Evolutionary conservation across 2,888 invertebrate species (phyloP), one percentile per base, ranked within the genome.

Genomic region (Cataglyphis livida): DNA sequence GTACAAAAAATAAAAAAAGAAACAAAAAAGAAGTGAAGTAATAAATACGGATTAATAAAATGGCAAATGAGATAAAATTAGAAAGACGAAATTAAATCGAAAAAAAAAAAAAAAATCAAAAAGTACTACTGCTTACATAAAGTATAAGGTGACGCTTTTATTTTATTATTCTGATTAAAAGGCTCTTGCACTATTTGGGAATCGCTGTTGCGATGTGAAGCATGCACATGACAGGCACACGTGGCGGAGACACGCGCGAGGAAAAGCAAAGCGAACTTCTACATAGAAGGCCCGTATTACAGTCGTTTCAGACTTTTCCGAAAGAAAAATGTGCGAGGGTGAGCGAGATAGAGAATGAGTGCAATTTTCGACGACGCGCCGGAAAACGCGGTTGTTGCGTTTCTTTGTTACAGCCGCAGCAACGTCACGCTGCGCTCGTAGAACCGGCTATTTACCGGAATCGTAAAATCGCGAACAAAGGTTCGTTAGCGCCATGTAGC

Each of bases 401-500:
- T 79, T 62, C 82, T 84, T 81, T 83, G 78, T 85, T 75, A 32
- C 35, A 32, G 18, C 61, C 61, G 66, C 73, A 61, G 83, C 78
- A 61, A 68, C 51, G 81, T 65, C 66, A 48, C 64, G 59, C 68
- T 61, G 66, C 12, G 18, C 73, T 61, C 68, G 71, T 28, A 12
- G 32, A 64, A 51, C 35, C 28, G 79, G 57, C 79, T 51, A 81
- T 74, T 82, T 75, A 51, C 25, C 51, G 32, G 64, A 74, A 75
- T 83, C 88, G 81, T 84, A 84, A 88, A 84, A 64, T 79, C 70
- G 64, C 74, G 78, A 66, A 76, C 87, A 61, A 73, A 83, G 82
- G 73, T 71, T 83, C 73, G 71, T 82, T 81, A 70, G 70, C 73
- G 81, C 59, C 68, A 35, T 59, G 51, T 21, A 9, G 70, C 25